phyloP scores from a whole-genome alignment of 1,140 invertebrate genomes.

The Brachionus asplanchnoidis region DNA sequence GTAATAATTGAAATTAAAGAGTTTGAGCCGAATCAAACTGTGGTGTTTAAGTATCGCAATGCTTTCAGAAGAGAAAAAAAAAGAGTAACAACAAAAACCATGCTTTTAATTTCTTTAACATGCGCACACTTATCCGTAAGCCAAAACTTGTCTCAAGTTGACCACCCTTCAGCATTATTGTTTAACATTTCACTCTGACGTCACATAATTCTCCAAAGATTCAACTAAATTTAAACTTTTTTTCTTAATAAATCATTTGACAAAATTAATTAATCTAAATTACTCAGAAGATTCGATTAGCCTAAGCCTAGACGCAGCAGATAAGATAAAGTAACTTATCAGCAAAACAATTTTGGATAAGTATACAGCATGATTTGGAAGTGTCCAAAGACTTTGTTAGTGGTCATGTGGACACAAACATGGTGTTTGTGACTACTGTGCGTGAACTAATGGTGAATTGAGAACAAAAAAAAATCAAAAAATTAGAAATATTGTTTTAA shows the following conservation, averaged over 20 bases:
- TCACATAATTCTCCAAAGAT: background rate
- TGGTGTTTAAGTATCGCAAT: background rate
- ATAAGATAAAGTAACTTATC: background rate
- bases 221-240: background rate
- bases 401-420: too few species aligned
- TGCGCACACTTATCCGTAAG: background rate
- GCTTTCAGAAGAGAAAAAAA: background rate
- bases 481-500: conserved; percentile 33
- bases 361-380: background rate
- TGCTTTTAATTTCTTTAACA: background rate
- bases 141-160: background rate
- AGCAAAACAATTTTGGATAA: background rate
- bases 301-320: background rate
- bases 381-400: background rate
- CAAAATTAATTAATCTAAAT: background rate
- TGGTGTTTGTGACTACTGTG: too few species aligned
- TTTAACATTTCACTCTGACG: background rate
- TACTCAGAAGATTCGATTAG: background rate
- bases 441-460: background rate
- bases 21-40: background rate
- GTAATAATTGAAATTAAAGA: background rate
- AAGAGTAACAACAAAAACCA: background rate
- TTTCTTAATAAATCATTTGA: background rate
- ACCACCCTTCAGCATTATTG: background rate
- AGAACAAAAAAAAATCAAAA: background rate